Conservation (phyloP, 2,113 vertebrate species). For the Pygoscelis antarcticus region DNA sequence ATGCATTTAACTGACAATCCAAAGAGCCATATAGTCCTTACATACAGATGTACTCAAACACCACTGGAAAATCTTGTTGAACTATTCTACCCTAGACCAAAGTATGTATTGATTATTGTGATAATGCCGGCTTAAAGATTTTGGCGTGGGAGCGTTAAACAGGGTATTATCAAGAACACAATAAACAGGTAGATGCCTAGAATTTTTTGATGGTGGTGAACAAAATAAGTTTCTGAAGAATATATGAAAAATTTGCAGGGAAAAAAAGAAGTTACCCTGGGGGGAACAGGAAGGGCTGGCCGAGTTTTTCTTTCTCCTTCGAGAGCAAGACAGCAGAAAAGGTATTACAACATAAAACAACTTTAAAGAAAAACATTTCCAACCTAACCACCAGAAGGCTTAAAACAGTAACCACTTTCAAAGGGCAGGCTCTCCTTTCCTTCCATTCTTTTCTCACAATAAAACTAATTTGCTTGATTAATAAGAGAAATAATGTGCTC, state of each 20-base stretch:
- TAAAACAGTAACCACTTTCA: slow-evolving; percentile 3
- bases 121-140: not conserved
- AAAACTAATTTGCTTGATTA: slow-evolving; percentile 24
- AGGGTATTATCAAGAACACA: not conserved
- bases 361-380: not conserved
- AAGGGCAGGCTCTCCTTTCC: not conserved
- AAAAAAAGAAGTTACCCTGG: not conserved
- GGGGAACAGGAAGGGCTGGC: not conserved
- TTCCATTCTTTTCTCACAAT: not conserved
- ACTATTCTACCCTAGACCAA: not conserved
- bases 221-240: not conserved
- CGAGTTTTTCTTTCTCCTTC: not conserved
- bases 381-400: not conserved
- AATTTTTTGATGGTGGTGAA: not conserved
- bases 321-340: not conserved
- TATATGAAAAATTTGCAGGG: not conserved
- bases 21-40: not conserved
- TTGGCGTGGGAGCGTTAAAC: not conserved
- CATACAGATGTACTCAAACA: not conserved
- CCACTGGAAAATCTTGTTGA: not conserved
- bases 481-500: not conserved
- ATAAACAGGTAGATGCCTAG: not conserved
- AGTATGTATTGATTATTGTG: not conserved
- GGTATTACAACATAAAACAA: not conserved
- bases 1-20: not conserved